Conservation (phyloP, 2,113 vertebrate genomes). For the Xenopus laevis region DNA sequence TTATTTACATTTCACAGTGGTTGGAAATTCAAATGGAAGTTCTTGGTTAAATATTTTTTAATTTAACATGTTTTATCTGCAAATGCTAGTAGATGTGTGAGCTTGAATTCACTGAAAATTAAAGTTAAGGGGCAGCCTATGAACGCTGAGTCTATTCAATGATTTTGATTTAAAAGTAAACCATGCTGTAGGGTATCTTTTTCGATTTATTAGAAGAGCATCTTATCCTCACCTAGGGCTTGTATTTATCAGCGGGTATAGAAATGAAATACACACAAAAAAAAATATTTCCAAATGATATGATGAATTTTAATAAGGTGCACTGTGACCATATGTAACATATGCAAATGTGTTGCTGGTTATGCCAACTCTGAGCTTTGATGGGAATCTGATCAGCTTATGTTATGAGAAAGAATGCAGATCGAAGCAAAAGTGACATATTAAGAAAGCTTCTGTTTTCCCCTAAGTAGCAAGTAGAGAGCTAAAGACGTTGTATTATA, state of each 20-base stretch:
- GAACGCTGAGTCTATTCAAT: constrained; percentile 23
- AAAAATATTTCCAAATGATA: constrained; percentile 40
- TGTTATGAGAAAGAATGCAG: constrained; percentile 38
- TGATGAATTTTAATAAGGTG: constrained; percentile 43
- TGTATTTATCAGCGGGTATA: constrained; percentile 40
- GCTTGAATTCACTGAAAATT: constrained; percentile 30
- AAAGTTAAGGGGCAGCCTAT: constrained; percentile 27
- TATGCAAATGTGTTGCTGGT: constrained; percentile 31
- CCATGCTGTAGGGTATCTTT: constrained; percentile 23
- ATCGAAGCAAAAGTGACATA: constrained; percentile 30
- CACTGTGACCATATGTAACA: constrained; percentile 33
- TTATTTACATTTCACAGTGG: not conserved
- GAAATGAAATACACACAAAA: constrained; percentile 37
- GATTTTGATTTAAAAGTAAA: constrained; percentile 24
- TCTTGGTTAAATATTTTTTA: not conserved
- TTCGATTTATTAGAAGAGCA: constrained; percentile 28
- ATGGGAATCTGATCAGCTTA: constrained; percentile 37
- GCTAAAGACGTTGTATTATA: constrained; percentile 19
- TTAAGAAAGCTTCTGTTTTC: constrained; percentile 29
- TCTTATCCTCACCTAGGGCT: constrained; percentile 35
- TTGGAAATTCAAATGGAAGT: not conserved
- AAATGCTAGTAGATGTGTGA: constrained; percentile 13
- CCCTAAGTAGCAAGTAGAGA: constrained; percentile 28
- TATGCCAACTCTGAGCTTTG: constrained; percentile 39
- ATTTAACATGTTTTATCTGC: constrained; percentile 16